Base-by-base conservation (phyloP, 2,113 vertebrate genomes). In the Prionailurus bengalensis region DNA sequence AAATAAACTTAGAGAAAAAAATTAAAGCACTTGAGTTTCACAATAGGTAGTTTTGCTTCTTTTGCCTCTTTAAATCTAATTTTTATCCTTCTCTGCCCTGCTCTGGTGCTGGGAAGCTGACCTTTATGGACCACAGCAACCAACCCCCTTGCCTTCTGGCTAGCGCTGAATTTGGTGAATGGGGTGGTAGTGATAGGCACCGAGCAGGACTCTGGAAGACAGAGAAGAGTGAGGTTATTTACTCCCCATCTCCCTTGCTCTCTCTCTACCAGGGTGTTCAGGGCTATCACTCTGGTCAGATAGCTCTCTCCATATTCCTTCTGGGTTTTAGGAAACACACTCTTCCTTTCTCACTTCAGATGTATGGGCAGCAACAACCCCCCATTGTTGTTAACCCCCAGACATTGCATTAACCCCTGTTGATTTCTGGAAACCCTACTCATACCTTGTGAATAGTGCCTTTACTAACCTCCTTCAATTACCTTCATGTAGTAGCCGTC, bases 1-100 rank as follows among this genome's bases (percentile, higher is more conserved):
- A 97, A 88, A 81, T 45, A 88, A 31, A 91, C 71, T 48, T 87
- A 93, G 68, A 93, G n/a, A 84, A 89, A 89, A 73, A 80, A 42
- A 68, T 53, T 70, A 29, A 82, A 92, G 65, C 45, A 70, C 21
- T 61, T 91, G 33, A 39, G 73, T 65, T 93, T 97, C 19, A n/a
- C 29, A 80, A 36, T 14, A 65, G 53, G 3, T n/a, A 63, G 31
- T 63, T 81, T 82, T 90, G 21, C 12, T 90, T 89, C 12, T 36
- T 87, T 91, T 31, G 2, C 12, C 25, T 55, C 39, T 55, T 63
- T 27, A 73, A 11, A 48, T 33, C 14, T 82, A n/a, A 55, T 36
- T 10, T 19, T n/a, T 65, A 48, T 71, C 12, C 29, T 55, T 91
- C n/a, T 91, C 65, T 33, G 6, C 66, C 81, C 29, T 80, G 23